Evolutionary conservation across 2,113 vertebrate genomes (phyloP).

Genomic region (Aphyosemion australe): DNA sequence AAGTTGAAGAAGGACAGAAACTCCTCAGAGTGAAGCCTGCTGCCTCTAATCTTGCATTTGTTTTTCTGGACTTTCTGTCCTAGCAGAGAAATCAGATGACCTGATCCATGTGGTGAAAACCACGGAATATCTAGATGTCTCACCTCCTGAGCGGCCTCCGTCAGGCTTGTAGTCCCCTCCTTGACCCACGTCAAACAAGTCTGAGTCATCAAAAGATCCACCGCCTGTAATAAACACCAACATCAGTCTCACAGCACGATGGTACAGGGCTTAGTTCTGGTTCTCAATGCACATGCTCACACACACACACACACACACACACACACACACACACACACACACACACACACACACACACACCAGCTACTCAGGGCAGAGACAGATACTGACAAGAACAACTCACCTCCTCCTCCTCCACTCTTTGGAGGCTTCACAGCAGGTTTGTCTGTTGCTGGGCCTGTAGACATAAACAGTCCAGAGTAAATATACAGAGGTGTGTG

Average conservation of each 20-base stretch:
- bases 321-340: not conserved
- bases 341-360: too few relatives aligned
- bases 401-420: slow-evolving; percentile 56
- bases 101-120: too few relatives aligned
- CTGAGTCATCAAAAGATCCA: slow-evolving; percentile 48
- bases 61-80: too few relatives aligned
- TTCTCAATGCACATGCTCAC: not conserved
- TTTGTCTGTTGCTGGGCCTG: slow-evolving; percentile 57
- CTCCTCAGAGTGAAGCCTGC: too few relatives aligned
- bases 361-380: too few relatives aligned
- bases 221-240: slow-evolving; percentile 48
- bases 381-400: slow-evolving; percentile 3
- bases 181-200: slow-evolving; percentile 6
- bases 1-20: too few relatives aligned
- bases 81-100: not conserved
- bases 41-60: too few relatives aligned
- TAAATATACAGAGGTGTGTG: not conserved
- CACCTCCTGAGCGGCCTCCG: slow-evolving; percentile 44
- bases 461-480: slow-evolving; percentile 1
- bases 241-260: not conserved
- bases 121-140: too few relatives aligned
- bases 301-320: not conserved
- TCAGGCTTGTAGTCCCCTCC: slow-evolving; percentile 67
- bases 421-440: slow-evolving; percentile 32
- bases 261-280: not conserved